Evolutionary conservation across 2,888 invertebrate species (phyloP).

Genomic region (Pyrrhia umbra): DNA sequence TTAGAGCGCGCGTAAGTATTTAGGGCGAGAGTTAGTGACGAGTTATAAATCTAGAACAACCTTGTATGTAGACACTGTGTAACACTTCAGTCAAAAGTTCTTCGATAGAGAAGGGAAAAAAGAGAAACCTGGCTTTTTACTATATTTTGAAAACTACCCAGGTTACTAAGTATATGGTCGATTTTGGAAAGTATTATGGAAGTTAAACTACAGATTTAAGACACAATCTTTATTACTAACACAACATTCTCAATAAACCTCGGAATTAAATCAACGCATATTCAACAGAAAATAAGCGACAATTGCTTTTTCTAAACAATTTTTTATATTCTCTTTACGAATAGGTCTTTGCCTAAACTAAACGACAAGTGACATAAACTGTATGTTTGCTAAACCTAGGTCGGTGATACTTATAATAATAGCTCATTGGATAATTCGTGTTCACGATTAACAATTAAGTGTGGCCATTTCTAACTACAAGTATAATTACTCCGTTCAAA

Average conservation of each 20-base stretch:
- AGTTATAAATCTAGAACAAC: slow-evolving; percentile 31
- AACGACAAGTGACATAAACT: slow-evolving; percentile 46
- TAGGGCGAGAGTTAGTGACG: slow-evolving; percentile 38
- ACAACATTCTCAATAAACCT: slow-evolving; percentile 77
- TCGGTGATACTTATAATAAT: slow-evolving; percentile 69
- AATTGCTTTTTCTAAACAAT: slow-evolving; percentile 60
- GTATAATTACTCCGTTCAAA: slow-evolving; percentile 65
- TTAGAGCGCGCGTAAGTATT: slow-evolving; percentile 48
- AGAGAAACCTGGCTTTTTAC: too few species aligned
- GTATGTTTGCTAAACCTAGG: slow-evolving; percentile 66
- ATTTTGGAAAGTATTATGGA: too few species aligned
- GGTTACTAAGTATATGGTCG: too few species aligned
- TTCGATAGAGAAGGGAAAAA: neutral
- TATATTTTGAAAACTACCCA: too few species aligned
- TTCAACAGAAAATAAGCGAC: slow-evolving; percentile 71
- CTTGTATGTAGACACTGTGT: slow-evolving; percentile 2
- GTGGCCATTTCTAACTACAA: slow-evolving; percentile 67
- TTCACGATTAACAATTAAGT: slow-evolving; percentile 66
- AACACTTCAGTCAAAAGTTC: slow-evolving; percentile 1
- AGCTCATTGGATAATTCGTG: slow-evolving; percentile 74
- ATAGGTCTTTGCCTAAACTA: slow-evolving; percentile 49
- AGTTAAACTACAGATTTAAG: slow-evolving; percentile 63
- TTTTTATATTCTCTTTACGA: slow-evolving; percentile 48
- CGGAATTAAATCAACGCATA: slow-evolving; percentile 71
- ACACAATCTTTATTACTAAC: slow-evolving; percentile 85